Evolutionary conservation across 2,888 invertebrate species (phyloP), one percentile per base, ranked within the genome.

Genomic region (Norana najaformis): DNA sequence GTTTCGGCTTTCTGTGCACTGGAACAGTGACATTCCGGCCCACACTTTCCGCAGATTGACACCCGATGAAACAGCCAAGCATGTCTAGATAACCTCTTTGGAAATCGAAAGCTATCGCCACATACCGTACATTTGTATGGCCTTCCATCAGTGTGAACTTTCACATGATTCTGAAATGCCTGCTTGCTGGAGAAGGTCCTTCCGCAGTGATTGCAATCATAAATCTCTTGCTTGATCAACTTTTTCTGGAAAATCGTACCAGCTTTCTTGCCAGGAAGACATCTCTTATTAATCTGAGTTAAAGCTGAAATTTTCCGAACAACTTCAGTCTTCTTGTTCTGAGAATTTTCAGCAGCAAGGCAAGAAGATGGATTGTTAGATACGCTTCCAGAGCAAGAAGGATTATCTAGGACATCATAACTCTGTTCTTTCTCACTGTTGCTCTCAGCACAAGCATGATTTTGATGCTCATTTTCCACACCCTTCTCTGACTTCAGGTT

Each of bases 61-160:
- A 85, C 85, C 85, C 85, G 85, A 85, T 85, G 85, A 85, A 85
- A 85, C 5, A 85, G 85, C 37, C 35, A 36, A 36, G 85, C 36
- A 36, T 85, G 85, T 85, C 85, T 35, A 30, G 85, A 35, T 23
- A 85, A 37, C 37, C 36, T 85, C 36, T 85, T 85, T 6, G 85
- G 36, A 85, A 36, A 85, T 85, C 85, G 85, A 23, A 85, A 85
- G 37, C 36, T 36, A 85, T 85, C 85, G 8, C 85, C 85, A 36
- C 85, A 85, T 35, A 36, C 34, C 23, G 35, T 35, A 35, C 85
- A 85, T 36, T 85, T 85, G 37, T 36, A 23, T 16, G 85, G 85
- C 85, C 85, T 85, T 85, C 85, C 85, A 36, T 85, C 85, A 35
- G 85, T 85, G 85, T 85, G 85, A 85, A 85, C 85, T 37, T 85